Evolutionary conservation across 2,113 vertebrate species (phyloP).

Genomic region (Podocnemis expansa): DNA sequence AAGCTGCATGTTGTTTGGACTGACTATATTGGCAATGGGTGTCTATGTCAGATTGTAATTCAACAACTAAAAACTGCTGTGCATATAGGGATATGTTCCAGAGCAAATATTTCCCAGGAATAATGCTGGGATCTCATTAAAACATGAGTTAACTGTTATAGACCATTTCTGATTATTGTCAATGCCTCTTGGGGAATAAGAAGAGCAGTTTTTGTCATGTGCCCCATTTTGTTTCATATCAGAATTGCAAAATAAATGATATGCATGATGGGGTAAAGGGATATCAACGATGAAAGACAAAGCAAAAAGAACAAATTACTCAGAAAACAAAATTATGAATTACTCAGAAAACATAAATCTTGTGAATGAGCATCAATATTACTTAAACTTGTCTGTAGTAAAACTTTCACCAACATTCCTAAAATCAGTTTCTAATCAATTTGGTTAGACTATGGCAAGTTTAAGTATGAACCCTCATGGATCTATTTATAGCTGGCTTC

Average conservation of each 20-base stretch:
- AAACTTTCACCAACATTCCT: slow-evolving; percentile 30
- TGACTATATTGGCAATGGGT: background rate
- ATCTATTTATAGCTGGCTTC: slow-evolving; percentile 37
- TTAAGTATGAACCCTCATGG: background rate
- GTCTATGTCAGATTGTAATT: background rate
- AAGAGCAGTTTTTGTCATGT: background rate
- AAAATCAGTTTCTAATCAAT: slow-evolving; percentile 60
- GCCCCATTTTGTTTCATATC: fast-evolving
- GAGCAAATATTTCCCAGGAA: background rate
- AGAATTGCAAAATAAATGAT: background rate
- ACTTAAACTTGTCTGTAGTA: slow-evolving; percentile 12
- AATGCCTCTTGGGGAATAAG: background rate
- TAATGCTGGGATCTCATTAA: fast-evolving
- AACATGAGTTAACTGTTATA: background rate
- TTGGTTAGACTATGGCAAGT: slow-evolving; percentile 34
- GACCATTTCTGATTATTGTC: background rate
- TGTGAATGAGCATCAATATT: background rate
- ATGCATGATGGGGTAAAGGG: background rate
- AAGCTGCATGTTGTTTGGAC: background rate
- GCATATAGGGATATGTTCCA: fast-evolving
- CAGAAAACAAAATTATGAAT: fast-evolving
- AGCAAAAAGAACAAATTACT: background rate
- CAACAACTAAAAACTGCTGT: background rate
- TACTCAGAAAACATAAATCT: background rate
- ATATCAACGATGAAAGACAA: background rate